These are phyloP conservation scores for Eupeodes corollae DNA, from an alignment of 1,140 invertebrate genomes.

Conservation along the genomic window DNA sequence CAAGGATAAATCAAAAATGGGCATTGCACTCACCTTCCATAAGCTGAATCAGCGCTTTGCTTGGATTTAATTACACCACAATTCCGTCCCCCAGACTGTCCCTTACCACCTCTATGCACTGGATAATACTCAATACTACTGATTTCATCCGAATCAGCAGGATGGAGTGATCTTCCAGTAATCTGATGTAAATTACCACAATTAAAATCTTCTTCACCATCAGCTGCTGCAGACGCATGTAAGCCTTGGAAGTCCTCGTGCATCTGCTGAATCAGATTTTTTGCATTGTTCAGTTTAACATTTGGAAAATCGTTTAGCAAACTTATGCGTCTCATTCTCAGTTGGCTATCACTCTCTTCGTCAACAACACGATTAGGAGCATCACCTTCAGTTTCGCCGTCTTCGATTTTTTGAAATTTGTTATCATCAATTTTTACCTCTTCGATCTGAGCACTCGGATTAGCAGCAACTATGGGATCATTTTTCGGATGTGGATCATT, in stretches of 20 bases:
- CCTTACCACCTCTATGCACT: not conserved
- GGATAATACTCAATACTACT: conserved; percentile 32
- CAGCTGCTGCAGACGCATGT: not conserved
- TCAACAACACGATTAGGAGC: too few relatives aligned
- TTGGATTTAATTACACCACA: conserved; percentile 23
- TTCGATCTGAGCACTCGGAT: conserved; percentile 24
- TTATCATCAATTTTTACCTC: conserved; percentile 29
- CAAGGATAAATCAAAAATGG: too few relatives aligned
- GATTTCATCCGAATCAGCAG: conserved; percentile 30
- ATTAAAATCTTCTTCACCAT: conserved; percentile 4
- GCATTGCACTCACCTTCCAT: conserved; percentile 50
- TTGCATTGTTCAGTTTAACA: conserved; percentile 31
- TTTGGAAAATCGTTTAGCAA: conserved; percentile 12
- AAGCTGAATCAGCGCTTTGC: conserved; percentile 51
- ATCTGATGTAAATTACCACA: not conserved
- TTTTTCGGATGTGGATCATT: conserved; percentile 20
- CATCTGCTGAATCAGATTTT: conserved; percentile 28
- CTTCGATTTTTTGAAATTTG: conserved; percentile 31
- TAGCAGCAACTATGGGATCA: conserved; percentile 26
- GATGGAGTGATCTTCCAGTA: conserved; percentile 5
- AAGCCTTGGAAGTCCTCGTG: conserved; percentile 16
- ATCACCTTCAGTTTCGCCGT: conserved; percentile 14
- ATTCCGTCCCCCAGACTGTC: conserved; percentile 23
- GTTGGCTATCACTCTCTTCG: too few relatives aligned
- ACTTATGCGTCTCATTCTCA: too few relatives aligned